phyloP scores from a whole-genome alignment of 1,140 invertebrate species.

The Drosophila lacteicornis region DNA sequence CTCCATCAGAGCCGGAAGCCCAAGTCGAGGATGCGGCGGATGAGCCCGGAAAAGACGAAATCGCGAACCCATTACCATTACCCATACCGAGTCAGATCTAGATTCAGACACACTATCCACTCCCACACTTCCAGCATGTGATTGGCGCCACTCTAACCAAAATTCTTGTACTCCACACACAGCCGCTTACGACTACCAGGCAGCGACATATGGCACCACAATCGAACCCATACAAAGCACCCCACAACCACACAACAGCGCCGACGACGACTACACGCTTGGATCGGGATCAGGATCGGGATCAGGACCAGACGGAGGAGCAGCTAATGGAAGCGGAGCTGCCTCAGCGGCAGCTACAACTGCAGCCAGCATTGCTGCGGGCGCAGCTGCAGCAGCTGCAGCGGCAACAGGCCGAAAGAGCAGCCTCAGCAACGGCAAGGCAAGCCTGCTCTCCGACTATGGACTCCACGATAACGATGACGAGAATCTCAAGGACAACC shows the following conservation, averaged over 20 bases:
- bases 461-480: conserved; percentile 83
- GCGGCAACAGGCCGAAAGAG: conserved; percentile 50
- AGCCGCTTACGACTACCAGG: conserved; percentile 84
- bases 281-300: conserved; percentile 20
- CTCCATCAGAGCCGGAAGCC: conserved; percentile 33
- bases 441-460: conserved; percentile 50
- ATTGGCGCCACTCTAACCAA: conserved; percentile 73
- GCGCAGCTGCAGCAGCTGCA: conserved; percentile 34
- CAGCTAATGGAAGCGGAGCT: conserved; percentile 19
- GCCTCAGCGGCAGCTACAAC: conserved; percentile 29
- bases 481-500: conserved; percentile 84
- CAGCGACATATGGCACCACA: conserved; percentile 82
- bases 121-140: conserved; percentile 14
- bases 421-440: conserved; percentile 55
- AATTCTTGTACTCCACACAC: conserved; percentile 63
- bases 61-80: background rate
- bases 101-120: conserved; percentile 26
- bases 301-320: conserved; percentile 6
- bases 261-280: conserved; percentile 64
- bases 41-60: background rate
- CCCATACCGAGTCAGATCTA: background rate
- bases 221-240: conserved; percentile 77
- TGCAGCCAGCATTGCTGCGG: conserved; percentile 35
- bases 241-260: conserved; percentile 70
- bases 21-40: conserved; percentile 5